These are phyloP conservation scores for Hemaris fuciformis DNA, from an alignment of 2,888 invertebrate genomes.

Conservation along the genomic window DNA sequence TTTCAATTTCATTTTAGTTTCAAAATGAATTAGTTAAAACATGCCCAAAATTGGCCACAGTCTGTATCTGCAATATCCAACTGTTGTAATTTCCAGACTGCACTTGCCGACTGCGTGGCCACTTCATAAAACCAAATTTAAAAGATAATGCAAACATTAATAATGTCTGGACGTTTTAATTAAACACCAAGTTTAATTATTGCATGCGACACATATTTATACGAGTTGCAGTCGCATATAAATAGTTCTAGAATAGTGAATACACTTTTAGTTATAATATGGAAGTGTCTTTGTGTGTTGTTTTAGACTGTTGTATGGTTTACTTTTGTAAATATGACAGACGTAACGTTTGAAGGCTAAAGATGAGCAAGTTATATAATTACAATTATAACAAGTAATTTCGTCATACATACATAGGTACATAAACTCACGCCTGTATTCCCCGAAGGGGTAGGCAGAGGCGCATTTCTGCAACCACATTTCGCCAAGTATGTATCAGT, in stretches of 20 bases:
- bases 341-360: no score
- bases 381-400: no score
- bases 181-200: not conserved
- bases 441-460: no score
- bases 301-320: not conserved
- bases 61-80: not conserved
- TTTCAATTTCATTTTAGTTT: no score
- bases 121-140: not conserved
- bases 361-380: no score
- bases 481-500: no score
- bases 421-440: no score
- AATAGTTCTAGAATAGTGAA: no score
- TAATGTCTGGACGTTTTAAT: constrained; percentile 6
- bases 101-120: not conserved
- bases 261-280: not conserved
- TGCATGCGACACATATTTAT: not conserved
- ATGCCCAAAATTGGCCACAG: not conserved
- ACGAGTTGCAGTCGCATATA: not conserved
- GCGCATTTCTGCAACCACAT: no score
- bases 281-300: not conserved
- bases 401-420: no score
- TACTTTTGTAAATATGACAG: not conserved
- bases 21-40: not conserved
- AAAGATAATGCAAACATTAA: constrained; percentile 6
- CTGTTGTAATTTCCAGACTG: not conserved